A percentile compares a stretch with the other conserved stretches of the same genome.
These are phyloP conservation scores for Chirona hameri DNA, from an alignment of 2,888 invertebrate genomes.

Conservation along the genomic window DNA sequence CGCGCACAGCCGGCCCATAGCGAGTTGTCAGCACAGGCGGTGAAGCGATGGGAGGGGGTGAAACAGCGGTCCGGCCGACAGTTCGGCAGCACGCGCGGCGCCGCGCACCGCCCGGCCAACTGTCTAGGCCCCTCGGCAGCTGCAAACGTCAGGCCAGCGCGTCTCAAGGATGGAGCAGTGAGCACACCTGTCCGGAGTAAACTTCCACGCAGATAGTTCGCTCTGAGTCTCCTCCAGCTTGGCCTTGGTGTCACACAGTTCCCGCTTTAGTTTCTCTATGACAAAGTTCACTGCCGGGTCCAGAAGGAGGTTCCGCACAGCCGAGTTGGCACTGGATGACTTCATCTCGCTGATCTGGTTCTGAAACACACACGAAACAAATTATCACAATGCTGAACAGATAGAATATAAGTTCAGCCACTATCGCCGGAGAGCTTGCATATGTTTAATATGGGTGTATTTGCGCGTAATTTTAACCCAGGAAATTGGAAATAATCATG, in stretches of 20 bases:
- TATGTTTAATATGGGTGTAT: no score
- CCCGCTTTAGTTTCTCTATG: constrained; percentile 83
- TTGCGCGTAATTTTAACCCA: no score
- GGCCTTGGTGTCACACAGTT: constrained; percentile 81
- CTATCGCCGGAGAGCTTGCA: no score
- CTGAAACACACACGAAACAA: constrained; percentile 52
- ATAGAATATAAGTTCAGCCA: neutral
- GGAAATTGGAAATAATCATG: no score
- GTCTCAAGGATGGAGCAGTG: neutral
- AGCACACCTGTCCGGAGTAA: constrained; percentile 75
- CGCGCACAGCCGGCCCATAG: no score
- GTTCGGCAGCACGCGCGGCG: no score
- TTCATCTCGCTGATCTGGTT: constrained; percentile 92
- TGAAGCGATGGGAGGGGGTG: no score
- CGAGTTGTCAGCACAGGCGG: no score
- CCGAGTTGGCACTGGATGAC: constrained; percentile 71
- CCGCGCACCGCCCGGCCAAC: neutral
- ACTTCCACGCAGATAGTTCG: constrained; percentile 97
- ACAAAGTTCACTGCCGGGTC: constrained; percentile 95
- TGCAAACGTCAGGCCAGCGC: neutral
- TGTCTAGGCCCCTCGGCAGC: neutral
- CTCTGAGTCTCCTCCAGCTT: constrained; percentile 95
- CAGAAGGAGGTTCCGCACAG: constrained; percentile 75
- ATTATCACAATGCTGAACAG: constrained; percentile 4
- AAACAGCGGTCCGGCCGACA: no score